These are phyloP conservation scores for Zonitis immaculata DNA, from an alignment of 2,888 invertebrate genomes.

Conservation along the genomic window DNA sequence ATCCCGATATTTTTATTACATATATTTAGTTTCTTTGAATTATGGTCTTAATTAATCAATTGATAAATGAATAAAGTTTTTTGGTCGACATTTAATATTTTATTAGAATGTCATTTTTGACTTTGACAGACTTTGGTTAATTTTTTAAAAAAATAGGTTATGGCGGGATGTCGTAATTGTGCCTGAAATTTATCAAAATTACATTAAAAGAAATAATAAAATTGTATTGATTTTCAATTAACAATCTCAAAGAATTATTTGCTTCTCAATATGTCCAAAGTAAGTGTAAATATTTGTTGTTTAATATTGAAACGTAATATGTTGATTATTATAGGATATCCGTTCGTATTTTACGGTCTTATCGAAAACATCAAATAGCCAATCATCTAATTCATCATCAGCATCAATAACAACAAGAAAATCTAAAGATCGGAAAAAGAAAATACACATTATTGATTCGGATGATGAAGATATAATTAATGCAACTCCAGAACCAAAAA, in stretches of 20 bases:
- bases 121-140: no score
- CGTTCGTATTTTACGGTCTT: constrained; percentile 55
- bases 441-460: constrained; percentile 44
- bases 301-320: background rate
- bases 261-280: constrained; percentile 10
- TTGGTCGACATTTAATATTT: no score
- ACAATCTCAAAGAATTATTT: no score
- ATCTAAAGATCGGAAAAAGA: constrained; percentile 37
- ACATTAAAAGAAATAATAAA: no score
- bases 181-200: no score
- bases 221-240: no score
- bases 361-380: constrained; percentile 33
- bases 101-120: no score
- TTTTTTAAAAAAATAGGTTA: background rate
- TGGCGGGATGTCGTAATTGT: background rate
- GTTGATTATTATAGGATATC: constrained; percentile 55
- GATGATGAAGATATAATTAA: constrained; percentile 57
- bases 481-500: constrained; percentile 48
- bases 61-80: no score
- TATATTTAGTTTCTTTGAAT: no score
- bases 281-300: constrained; percentile 3
- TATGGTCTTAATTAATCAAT: no score
- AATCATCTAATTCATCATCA: constrained; percentile 22
- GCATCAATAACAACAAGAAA: constrained; percentile 8
- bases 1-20: no score